Evolutionary conservation across 2,888 invertebrate species (phyloP).

Genomic region (Troides helena): DNA sequence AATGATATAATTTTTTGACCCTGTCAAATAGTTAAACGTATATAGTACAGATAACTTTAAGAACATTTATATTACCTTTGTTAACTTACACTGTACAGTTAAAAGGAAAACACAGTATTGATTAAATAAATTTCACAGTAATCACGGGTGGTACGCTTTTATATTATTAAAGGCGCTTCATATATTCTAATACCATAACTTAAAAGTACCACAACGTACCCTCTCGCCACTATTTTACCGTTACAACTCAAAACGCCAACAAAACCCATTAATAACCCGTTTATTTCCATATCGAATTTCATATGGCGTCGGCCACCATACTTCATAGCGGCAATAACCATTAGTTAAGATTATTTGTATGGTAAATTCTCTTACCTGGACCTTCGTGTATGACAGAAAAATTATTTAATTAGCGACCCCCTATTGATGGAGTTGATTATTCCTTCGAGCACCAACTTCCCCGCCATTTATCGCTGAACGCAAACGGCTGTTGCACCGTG

Average conservation of each 20-base stretch:
- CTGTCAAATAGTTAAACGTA: too few relatives aligned
- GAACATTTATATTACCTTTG: too few relatives aligned
- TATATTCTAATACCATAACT: constrained; percentile 16
- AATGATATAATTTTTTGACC: too few relatives aligned
- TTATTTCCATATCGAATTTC: constrained; percentile 57
- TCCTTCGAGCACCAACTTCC: constrained; percentile 27
- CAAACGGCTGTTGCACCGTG: constrained; percentile 11
- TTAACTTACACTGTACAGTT: neutral
- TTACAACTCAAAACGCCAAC: constrained; percentile 40
- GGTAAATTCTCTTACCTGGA: constrained; percentile 40
- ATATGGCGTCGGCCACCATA: constrained; percentile 48
- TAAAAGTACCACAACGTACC: constrained; percentile 26
- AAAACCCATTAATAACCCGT: constrained; percentile 43
- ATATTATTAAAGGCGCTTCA: constrained; percentile 10
- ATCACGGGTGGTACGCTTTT: constrained; percentile 23
- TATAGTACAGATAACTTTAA: too few relatives aligned
- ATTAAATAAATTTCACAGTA: constrained; percentile 4
- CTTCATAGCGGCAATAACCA: constrained; percentile 46
- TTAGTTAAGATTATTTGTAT: constrained; percentile 60
- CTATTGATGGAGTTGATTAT: constrained; percentile 51
- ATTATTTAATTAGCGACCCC: constrained; percentile 66
- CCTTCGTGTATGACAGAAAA: constrained; percentile 38
- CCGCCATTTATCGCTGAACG: constrained; percentile 25
- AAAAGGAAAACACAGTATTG: neutral
- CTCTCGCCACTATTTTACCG: constrained; percentile 31